A percentile compares a stretch with the other conserved stretches of the same genome.
These are phyloP conservation scores for Napeogenes sylphis DNA, from an alignment of 2,888 invertebrate species.

Conservation along the genomic window DNA sequence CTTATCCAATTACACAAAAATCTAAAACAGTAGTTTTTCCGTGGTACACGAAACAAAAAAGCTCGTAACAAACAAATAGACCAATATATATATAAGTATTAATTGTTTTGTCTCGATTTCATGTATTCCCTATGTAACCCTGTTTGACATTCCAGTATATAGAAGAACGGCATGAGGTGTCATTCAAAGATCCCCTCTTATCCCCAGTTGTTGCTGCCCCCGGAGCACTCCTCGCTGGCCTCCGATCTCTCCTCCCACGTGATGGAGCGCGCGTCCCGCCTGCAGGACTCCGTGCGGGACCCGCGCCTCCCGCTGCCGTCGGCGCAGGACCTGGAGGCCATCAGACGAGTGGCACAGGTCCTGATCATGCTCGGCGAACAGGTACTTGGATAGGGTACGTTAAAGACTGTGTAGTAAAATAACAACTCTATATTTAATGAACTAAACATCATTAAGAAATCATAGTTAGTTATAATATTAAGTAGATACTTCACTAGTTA, in stretches of 20 bases:
- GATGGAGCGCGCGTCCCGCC: conserved; percentile 35
- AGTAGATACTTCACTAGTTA: too few relatives aligned
- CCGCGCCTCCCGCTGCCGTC: conserved; percentile 49
- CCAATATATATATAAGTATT: too few relatives aligned
- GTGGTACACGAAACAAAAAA: too few relatives aligned
- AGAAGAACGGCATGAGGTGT: too few relatives aligned
- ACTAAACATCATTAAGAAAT: too few relatives aligned
- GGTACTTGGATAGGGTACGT: conserved; percentile 45
- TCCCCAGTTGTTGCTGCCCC: conserved; percentile 21
- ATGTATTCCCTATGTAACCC: neutral
- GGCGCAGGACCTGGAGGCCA: conserved; percentile 56
- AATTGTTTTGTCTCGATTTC: too few relatives aligned
- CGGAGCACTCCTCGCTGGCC: conserved; percentile 23
- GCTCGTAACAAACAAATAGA: too few relatives aligned
- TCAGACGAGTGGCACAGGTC: conserved; percentile 65
- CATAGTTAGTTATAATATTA: too few relatives aligned
- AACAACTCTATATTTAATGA: too few relatives aligned
- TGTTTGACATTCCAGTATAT: neutral
- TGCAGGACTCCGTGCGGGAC: conserved; percentile 35
- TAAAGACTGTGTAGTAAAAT: neutral
- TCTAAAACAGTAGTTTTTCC: too few relatives aligned
- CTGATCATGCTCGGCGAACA: conserved; percentile 63
- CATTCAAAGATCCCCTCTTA: neutral
- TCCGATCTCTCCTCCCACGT: conserved; percentile 26
- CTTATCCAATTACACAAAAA: too few relatives aligned